phyloP scores from a whole-genome alignment of 2,888 invertebrate genomes.

The Stenchaetothrips biformis region DNA sequence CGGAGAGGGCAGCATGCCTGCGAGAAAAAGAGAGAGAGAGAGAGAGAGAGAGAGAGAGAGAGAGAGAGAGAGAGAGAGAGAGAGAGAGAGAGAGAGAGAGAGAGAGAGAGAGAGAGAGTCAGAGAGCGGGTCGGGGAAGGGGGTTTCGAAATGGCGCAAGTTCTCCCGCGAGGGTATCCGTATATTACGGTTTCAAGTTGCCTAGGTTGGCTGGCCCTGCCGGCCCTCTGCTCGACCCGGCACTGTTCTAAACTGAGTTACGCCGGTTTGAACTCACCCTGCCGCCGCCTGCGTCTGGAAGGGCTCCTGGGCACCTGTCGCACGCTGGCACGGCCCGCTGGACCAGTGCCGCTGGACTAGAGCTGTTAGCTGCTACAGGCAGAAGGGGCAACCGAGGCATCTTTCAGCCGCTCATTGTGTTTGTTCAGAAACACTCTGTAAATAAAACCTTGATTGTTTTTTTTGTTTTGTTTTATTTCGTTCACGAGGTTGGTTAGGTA shows the following conservation, averaged over 20 bases:
- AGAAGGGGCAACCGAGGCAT: too few relatives aligned
- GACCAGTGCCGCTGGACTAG: too few relatives aligned
- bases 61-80: too few relatives aligned
- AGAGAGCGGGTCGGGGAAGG: background rate
- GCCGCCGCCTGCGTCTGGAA: background rate
- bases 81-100: background rate
- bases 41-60: background rate
- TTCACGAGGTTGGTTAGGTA: too few relatives aligned
- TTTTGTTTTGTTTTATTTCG: too few relatives aligned
- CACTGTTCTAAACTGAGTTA: background rate
- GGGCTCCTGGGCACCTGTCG: too few relatives aligned
- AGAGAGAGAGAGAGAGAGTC: background rate
- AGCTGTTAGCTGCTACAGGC: too few relatives aligned
- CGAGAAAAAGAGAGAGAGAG: background rate
- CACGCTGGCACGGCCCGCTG: too few relatives aligned
- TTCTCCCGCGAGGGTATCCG: background rate
- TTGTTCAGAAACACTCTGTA: too few relatives aligned
- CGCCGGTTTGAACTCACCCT: background rate
- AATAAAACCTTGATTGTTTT: too few relatives aligned
- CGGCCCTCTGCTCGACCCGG: background rate
- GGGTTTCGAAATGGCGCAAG: background rate
- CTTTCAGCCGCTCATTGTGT: too few relatives aligned
- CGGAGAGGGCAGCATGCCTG: too few relatives aligned
- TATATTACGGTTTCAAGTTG: slow-evolving; percentile 1
- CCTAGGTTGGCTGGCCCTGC: background rate